A percentile compares a stretch with the other conserved stretches of the same genome.
These are phyloP conservation scores for Euzetes globulus DNA, from an alignment of 2,888 invertebrate species.

Conservation along the genomic window DNA sequence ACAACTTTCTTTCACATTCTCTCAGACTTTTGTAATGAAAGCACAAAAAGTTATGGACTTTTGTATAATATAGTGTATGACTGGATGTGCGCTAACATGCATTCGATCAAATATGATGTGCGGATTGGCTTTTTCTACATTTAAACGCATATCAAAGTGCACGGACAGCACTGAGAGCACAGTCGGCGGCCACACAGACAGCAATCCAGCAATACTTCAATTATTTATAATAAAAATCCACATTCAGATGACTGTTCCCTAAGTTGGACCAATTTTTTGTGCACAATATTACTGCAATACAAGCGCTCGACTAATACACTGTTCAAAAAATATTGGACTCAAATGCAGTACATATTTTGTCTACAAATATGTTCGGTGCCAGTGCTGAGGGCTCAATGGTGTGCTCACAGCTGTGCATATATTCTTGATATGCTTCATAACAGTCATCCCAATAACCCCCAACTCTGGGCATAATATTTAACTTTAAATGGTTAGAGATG, in stretches of 20 bases:
- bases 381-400: too few species aligned
- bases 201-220: not conserved
- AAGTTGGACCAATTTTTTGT: not conserved
- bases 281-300: not conserved
- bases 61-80: not conserved
- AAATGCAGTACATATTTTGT: not conserved
- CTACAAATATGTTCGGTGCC: not conserved
- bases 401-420: not conserved
- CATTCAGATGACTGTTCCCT: not conserved
- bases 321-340: not conserved
- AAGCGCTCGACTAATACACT: not conserved
- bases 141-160: not conserved
- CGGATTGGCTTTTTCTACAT: not conserved
- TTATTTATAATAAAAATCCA: constrained; percentile 4
- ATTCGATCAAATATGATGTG: not conserved
- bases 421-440: constrained; percentile 4
- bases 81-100: not conserved
- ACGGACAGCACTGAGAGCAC: not conserved
- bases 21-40: not conserved
- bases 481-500: constrained; percentile 4
- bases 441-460: constrained; percentile 1
- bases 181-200: constrained; percentile 1
- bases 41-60: not conserved
- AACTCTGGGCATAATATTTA: not conserved
- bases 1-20: not conserved